phyloP scores from a whole-genome alignment of 2,113 vertebrate genomes.

The Ceyx cyanopectus region DNA sequence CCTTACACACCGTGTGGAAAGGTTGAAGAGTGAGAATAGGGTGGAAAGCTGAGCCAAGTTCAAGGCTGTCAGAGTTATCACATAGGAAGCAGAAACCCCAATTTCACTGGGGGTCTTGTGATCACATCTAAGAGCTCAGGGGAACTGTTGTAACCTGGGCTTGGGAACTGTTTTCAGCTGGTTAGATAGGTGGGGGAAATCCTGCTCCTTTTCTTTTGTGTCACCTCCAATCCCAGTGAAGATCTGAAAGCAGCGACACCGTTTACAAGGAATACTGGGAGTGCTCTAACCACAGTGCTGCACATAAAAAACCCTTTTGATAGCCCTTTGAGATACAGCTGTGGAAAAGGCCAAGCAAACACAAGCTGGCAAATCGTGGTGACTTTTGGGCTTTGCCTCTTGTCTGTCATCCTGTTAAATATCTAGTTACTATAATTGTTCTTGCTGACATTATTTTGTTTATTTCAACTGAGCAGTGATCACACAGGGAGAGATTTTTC shows the following conservation, averaged over 20 bases:
- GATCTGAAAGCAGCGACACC: not conserved
- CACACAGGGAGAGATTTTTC: not conserved
- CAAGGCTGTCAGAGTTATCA: not conserved
- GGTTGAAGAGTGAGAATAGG: not conserved
- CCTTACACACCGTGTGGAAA: not conserved
- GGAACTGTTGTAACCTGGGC: not conserved
- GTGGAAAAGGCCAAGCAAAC: not conserved
- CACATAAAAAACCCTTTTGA: not conserved
- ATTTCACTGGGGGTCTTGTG: not conserved
- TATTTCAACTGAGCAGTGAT: not conserved
- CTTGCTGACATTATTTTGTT: not conserved
- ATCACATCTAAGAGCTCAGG: not conserved
- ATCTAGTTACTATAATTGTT: rapidly evolving
- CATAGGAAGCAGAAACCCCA: not conserved
- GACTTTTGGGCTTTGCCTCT: not conserved
- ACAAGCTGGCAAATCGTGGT: not conserved
- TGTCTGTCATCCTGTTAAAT: not conserved
- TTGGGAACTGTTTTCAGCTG: not conserved
- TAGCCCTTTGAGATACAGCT: not conserved
- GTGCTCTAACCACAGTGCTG: not conserved
- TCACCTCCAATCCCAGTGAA: rapidly evolving
- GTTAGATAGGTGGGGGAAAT: not conserved
- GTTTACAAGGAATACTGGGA: not conserved
- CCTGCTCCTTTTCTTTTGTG: not conserved
- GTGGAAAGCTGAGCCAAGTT: not conserved